These are phyloP conservation scores for Takifugu ocellatus DNA, from an alignment of 2,797 vertebrate genomes.

Conservation along the genomic window DNA sequence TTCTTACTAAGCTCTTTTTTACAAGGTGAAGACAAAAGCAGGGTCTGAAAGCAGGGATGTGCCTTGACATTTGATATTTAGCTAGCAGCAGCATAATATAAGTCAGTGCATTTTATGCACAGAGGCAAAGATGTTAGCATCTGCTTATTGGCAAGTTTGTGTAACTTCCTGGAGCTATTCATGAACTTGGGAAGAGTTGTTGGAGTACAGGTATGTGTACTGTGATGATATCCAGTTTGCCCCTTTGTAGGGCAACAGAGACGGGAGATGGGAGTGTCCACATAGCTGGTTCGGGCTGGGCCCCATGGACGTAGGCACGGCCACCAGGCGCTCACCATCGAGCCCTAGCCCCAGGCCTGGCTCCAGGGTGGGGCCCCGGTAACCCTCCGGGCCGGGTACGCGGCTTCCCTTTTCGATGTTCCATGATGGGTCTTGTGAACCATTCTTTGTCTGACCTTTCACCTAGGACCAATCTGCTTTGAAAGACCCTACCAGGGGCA, in stretches of 20 bases:
- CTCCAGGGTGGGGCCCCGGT: no score
- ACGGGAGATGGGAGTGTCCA: no score
- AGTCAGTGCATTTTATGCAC: slow-evolving; percentile 19
- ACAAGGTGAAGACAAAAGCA: neutral
- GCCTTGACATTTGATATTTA: slow-evolving; percentile 21
- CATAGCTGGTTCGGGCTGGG: no score
- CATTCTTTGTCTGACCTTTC: no score
- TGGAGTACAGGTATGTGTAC: slow-evolving; percentile 17
- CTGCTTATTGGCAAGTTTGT: slow-evolving; percentile 8
- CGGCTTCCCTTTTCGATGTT: no score
- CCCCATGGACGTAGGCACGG: no score
- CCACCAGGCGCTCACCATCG: no score
- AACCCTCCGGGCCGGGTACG: no score
- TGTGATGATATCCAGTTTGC: neutral
- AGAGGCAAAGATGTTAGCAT: slow-evolving; percentile 9
- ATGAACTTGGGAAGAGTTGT: slow-evolving; percentile 17
- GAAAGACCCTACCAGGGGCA: no score
- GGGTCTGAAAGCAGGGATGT: slow-evolving; percentile 11
- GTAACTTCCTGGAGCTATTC: slow-evolving; percentile 17
- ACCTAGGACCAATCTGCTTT: no score
- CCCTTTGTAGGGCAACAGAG: neutral
- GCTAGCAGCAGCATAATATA: slow-evolving; percentile 13
- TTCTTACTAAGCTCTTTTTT: slow-evolving; percentile 8
- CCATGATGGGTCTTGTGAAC: no score
- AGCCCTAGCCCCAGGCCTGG: no score